Evolutionary conservation across 2,888 invertebrate species (phyloP), one percentile per base, ranked within the genome.

Genomic region (Marronus borbonicus): DNA sequence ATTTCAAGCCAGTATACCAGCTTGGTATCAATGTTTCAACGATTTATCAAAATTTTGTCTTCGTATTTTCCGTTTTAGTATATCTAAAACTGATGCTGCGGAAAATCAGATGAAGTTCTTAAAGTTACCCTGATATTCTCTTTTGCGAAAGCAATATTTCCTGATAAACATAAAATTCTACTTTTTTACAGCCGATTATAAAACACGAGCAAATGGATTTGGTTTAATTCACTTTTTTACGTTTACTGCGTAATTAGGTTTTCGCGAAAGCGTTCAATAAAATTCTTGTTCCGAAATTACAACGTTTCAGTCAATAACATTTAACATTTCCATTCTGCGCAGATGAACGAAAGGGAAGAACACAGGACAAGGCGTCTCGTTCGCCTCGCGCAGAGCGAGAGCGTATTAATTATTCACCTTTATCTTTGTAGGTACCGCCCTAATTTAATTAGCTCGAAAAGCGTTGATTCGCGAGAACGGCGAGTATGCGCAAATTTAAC

Each of bases 401-500:
- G 70, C 55, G 7, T 58, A 58, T 70, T 70, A 70, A 70, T 70
- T 70, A 70, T 70, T 70, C 58, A 58, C 70, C 17, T 70, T 70
- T 70, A 70, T 70, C 70, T 70, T 70, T 70, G 12, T 17, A 55
- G 70, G 70, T 39, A 70, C 70, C 70, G 70, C 70, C 70, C 58
- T 58, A 58, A 70, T 70, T 70, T 70, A 70, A 70, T 70, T 70
- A 58, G 36, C 36, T 17, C 36, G 28, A 39, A 36, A 58, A 70
- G 70, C 70, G 70, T 58, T 58, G 70, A 70, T 70, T 76, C 65
- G 66, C 64, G 76, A 10, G 55, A 55, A 17, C 17, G 31, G 60
- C 44, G 78, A 60, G 76, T 70, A 44, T 76, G 76, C 76, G 76
- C 78, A 24, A 76, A 79, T 76, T 76, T 76, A 76, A 70, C 76